Conservation (phyloP, 2,113 vertebrate genomes). For the Oreochromis aureus region DNA sequence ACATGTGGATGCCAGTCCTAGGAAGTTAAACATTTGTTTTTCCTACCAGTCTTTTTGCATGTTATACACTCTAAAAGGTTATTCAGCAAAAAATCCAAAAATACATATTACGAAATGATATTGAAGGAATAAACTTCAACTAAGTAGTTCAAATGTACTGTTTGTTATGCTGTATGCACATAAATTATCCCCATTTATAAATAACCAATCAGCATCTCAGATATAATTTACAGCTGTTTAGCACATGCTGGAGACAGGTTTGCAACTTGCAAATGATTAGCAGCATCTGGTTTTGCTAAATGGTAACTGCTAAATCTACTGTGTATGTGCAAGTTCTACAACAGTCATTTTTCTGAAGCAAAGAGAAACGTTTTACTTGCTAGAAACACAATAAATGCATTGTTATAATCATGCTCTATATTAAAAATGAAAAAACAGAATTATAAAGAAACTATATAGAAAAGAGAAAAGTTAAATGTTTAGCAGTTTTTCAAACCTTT, state of each 20-base stretch:
- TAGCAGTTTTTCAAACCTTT: not conserved
- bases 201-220: not conserved
- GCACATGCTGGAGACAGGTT: not conserved
- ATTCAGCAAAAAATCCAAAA: not conserved
- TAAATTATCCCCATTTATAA: not conserved
- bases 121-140: not conserved
- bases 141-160: not conserved
- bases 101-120: not conserved
- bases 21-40: not conserved
- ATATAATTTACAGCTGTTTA: slow-evolving; percentile 1
- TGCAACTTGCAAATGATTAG: slow-evolving; percentile 4
- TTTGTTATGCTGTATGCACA: not conserved
- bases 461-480: not conserved
- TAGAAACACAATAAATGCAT: not conserved
- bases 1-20: too few relatives aligned
- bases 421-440: not conserved
- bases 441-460: not conserved
- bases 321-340: not conserved
- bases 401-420: not conserved
- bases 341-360: not conserved
- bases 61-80: not conserved
- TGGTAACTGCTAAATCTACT: not conserved
- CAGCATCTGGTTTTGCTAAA: slow-evolving; percentile 1
- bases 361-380: not conserved
- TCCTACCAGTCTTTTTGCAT: not conserved